Evolutionary conservation across 1,140 invertebrate species (phyloP).

Genomic region (Acromyrmex charruanus): DNA sequence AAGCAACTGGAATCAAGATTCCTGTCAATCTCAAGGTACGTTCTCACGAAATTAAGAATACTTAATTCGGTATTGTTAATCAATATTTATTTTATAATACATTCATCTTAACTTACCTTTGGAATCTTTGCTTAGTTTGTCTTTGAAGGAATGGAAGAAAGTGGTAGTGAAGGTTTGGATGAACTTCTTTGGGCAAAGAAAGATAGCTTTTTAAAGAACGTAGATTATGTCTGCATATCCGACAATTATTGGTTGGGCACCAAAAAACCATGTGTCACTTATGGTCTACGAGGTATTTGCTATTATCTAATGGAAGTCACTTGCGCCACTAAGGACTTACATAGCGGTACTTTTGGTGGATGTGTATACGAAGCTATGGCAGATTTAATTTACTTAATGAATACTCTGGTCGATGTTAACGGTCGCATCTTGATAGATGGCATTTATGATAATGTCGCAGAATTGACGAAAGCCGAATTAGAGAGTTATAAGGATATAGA

Average conservation of each 20-base stretch:
- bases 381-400: constrained; percentile 95
- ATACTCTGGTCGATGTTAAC: constrained; percentile 93
- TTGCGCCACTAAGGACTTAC: constrained; percentile 96
- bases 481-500: constrained; percentile 95
- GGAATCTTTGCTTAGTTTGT: constrained; percentile 90
- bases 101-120: constrained; percentile 21
- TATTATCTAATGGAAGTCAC: constrained; percentile 97
- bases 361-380: constrained; percentile 96
- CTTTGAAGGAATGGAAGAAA: constrained; percentile 99
- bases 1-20: constrained; percentile 90
- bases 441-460: constrained; percentile 93
- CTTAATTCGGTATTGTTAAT: neutral
- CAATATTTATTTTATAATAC: constrained; percentile 26
- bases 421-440: constrained; percentile 94
- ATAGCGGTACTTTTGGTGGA: constrained; percentile 98
- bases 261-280: constrained; percentile 98
- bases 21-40: constrained; percentile 96
- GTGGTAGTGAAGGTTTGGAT: constrained; percentile 97
- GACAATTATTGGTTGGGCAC: constrained; percentile 99
- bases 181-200: constrained; percentile 93
- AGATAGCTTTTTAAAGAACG: constrained; percentile 92
- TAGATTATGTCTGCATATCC: constrained; percentile 99
- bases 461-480: constrained; percentile 92
- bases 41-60: constrained; percentile 19
- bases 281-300: constrained; percentile 97